phyloP scores from a whole-genome alignment of 1,140 invertebrate species.

The Hesperophylax magnus region DNA sequence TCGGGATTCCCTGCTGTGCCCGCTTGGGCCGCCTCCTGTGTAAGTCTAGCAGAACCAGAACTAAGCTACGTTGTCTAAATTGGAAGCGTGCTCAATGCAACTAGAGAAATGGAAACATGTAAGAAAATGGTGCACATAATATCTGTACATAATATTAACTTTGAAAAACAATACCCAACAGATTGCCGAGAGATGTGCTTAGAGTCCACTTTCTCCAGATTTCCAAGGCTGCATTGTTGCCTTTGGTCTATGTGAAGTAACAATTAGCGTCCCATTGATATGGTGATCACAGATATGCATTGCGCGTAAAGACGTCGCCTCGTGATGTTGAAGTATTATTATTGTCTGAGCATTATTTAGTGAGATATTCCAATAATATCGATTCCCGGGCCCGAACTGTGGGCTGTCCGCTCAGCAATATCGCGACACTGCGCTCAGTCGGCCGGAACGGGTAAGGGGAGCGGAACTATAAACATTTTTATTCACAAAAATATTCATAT shows the following conservation, averaged over 20 bases:
- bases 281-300: not conserved
- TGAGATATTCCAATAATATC: conserved; percentile 21
- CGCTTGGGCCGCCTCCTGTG: no score
- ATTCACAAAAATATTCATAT: not conserved
- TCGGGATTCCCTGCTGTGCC: no score
- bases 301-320: not conserved
- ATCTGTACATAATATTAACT: no score
- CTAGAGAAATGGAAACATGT: no score
- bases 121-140: no score
- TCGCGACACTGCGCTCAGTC: conserved; percentile 7
- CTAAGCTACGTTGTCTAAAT: no score
- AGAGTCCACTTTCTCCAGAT: not conserved
- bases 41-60: no score
- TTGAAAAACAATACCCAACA: no score
- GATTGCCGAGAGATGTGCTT: no score
- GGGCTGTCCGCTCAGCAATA: conserved; percentile 27
- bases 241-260: not conserved
- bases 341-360: not conserved
- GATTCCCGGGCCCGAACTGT: conserved; percentile 5
- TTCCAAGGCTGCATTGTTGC: not conserved
- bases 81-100: no score
- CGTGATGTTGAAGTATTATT: not conserved
- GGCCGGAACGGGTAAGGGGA: conserved; percentile 2
- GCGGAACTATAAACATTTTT: not conserved
- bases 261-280: conserved; percentile 6